Base-by-base conservation (phyloP, 2,888 invertebrate genomes). In the Lochmaea crataegi region DNA sequence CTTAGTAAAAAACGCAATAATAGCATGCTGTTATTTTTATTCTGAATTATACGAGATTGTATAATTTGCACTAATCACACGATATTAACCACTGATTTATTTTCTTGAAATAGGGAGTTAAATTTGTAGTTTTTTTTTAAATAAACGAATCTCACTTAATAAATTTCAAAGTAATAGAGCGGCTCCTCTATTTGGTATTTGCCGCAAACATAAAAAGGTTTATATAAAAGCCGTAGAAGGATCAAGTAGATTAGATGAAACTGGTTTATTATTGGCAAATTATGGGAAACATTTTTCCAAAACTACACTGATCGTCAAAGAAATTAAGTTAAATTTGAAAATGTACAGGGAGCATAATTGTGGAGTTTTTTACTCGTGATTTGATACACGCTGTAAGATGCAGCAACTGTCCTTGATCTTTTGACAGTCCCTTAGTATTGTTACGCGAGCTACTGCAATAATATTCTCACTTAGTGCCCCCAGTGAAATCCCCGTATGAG, bases 151-250 rank as follows among this genome's bases (percentile, higher is more conserved):
- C 58, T 42, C 65, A 70, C 70, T 57, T 56, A 64, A 70, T 70
- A 70, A 70, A 70, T 70, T 65, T 65, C 70, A 65, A n/a, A n/a
- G 58, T 70, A 65, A 70, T 70, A 7, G 70, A 14, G 45, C 32
- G 6, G 64, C 70, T 70, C 56, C 64, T 70, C 51, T 70, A 64
- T 64, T 64, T 61, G 65, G 57, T 45, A n/a, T 56, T 42, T 56
- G 56, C 32, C 65, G 70, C 70, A 18, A 57, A 65, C 56, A 45
- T 70, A 64, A 70, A 70, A 70, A 65, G 26, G 42, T 48, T 45
- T 41, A 56, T 53, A 45, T 18, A 14, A 16, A 58, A 42, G 56
- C 32, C 32, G 45, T 65, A 57, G 53, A 64, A 53, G 56, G 56
- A 42, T 26, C 18, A 56, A 66, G 53, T 18, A 53, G 53, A n/a